phyloP scores from a whole-genome alignment of 2,113 vertebrate genomes.

The Leptobrachium leishanense region DNA sequence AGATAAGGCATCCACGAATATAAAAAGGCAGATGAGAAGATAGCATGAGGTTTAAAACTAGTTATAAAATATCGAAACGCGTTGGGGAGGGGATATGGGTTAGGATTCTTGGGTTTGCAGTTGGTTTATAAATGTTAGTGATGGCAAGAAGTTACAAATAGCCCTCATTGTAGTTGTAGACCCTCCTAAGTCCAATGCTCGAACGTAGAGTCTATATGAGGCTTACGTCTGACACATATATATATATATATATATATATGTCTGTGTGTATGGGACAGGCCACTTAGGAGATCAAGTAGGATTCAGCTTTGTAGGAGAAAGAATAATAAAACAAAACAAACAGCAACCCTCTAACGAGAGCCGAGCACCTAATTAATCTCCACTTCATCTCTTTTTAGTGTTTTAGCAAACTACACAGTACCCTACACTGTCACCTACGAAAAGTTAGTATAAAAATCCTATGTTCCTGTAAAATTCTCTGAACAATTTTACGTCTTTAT shows the following conservation, averaged over 20 bases:
- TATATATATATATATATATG: background rate
- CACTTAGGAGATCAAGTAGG: background rate
- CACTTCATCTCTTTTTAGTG: conserved; percentile 11
- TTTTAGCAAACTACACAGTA: conserved; percentile 28
- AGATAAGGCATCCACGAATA: background rate
- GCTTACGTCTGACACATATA: background rate
- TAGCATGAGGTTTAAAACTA: background rate
- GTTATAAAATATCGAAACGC: background rate
- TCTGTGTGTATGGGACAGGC: background rate
- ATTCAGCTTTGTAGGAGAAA: background rate
- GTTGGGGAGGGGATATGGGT: no score
- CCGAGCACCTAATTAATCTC: background rate
- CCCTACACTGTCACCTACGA: conserved; percentile 19
- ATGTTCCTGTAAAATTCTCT: background rate
- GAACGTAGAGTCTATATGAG: no score
- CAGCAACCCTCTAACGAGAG: background rate
- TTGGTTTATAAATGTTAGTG: background rate
- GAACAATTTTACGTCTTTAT: conserved; percentile 3
- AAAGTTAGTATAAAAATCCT: conserved; percentile 29
- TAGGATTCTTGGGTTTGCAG: background rate
- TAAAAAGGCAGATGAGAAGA: background rate
- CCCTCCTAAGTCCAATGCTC: background rate
- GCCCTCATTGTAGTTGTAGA: background rate
- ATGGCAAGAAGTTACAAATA: background rate
- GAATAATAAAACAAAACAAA: background rate